Evolutionary conservation across 2,888 invertebrate genomes (phyloP).

Genomic region (Leptopilina syphax): DNA sequence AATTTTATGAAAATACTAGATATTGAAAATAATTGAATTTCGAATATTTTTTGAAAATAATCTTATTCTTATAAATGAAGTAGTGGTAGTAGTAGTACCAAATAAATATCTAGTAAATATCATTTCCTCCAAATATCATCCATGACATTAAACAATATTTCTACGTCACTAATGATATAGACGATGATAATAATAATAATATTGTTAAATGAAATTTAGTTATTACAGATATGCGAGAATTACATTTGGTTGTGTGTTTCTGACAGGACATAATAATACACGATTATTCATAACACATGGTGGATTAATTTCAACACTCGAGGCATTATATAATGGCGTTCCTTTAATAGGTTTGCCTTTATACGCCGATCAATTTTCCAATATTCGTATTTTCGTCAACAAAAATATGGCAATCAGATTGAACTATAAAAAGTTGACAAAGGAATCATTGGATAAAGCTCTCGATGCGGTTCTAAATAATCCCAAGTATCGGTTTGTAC

Average conservation of each 20-base stretch:
- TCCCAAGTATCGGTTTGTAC: constrained; percentile 56
- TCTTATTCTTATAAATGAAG: no score
- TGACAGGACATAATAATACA: constrained; percentile 21
- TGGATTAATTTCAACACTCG: constrained; percentile 60
- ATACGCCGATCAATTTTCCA: constrained; percentile 63
- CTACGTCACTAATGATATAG: no score
- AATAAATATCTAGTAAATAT: no score
- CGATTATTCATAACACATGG: constrained; percentile 25
- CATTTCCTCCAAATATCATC: no score
- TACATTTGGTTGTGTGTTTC: constrained; percentile 11
- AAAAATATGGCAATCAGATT: constrained; percentile 58
- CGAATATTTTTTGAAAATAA: no score
- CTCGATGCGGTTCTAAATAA: constrained; percentile 60
- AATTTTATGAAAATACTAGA: no score
- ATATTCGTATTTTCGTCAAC: constrained; percentile 59
- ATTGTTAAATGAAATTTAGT: neutral
- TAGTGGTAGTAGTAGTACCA: no score
- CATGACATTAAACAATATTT: no score
- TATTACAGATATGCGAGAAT: neutral
- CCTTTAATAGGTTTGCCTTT: constrained; percentile 63
- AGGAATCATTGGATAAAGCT: constrained; percentile 54
- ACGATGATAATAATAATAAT: neutral
- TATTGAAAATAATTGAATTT: no score
- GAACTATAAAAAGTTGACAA: constrained; percentile 10
- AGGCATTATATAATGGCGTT: constrained; percentile 60